Conservation (phyloP, 2,888 invertebrate genomes). For the Scaptomyza reducta region DNA sequence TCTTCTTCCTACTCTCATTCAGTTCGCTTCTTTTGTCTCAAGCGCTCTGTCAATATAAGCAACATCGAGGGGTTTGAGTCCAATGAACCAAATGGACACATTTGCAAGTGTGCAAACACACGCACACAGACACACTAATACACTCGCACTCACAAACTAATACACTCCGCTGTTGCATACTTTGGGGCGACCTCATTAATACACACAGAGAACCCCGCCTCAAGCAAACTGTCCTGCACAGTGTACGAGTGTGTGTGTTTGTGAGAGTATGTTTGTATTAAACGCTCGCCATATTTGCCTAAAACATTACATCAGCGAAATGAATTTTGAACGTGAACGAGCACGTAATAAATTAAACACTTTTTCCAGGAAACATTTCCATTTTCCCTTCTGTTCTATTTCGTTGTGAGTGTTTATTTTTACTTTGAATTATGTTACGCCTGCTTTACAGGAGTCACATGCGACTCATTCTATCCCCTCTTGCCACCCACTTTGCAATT, state of each 20-base stretch:
- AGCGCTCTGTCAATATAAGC: slow-evolving; percentile 69
- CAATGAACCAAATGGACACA: slow-evolving; percentile 74
- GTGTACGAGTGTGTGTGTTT: slow-evolving; percentile 6
- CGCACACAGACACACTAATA: slow-evolving; percentile 3
- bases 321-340: slow-evolving; percentile 65
- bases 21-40: slow-evolving; percentile 54
- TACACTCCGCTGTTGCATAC: slow-evolving; percentile 64
- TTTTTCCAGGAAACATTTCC: slow-evolving; percentile 55
- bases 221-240: not conserved
- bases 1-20: not conserved
- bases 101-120: slow-evolving; percentile 42
- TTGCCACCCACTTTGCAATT: not conserved
- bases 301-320: slow-evolving; percentile 78
- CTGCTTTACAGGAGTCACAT: slow-evolving; percentile 14
- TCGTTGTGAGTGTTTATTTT: slow-evolving; percentile 71
- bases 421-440: slow-evolving; percentile 71
- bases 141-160: not conserved
- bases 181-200: slow-evolving; percentile 73
- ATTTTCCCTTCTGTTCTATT: slow-evolving; percentile 1
- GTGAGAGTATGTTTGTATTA: slow-evolving; percentile 20
- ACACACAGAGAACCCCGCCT: slow-evolving; percentile 15
- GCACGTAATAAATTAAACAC: slow-evolving; percentile 71
- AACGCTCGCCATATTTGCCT: slow-evolving; percentile 65
- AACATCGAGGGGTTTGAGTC: slow-evolving; percentile 54
- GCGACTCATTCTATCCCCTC: no score